Percentiles rank a stretch among this genome's conserved stretches.
phyloP scores from a whole-genome alignment of 2,113 vertebrate genomes.

The Lota lota region DNA sequence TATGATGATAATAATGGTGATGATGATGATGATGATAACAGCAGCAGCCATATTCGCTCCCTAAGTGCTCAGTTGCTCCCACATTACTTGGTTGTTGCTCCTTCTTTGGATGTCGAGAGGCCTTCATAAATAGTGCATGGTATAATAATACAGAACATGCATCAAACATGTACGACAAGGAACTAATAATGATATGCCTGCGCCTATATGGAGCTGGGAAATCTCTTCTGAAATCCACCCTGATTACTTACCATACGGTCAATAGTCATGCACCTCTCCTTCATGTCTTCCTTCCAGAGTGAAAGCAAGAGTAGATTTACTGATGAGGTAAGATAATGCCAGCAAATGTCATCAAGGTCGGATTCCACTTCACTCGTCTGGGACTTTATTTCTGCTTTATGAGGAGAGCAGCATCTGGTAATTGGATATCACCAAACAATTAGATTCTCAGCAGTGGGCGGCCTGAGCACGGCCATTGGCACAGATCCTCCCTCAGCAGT shows the following conservation, averaged over 20 bases:
- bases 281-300: not conserved
- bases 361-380: not conserved
- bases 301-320: not conserved
- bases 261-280: not conserved
- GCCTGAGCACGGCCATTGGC: constrained; percentile 28
- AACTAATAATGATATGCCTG: not conserved
- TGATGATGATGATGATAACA: no score
- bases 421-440: constrained; percentile 48
- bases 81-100: not conserved
- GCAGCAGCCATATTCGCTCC: no score
- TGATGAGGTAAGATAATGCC: not conserved
- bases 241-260: not conserved
- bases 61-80: not conserved
- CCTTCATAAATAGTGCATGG: not conserved
- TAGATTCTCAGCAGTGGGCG: constrained; percentile 44
- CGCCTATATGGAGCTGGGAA: not conserved
- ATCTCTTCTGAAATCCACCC: not conserved
- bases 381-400: constrained; percentile 42
- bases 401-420: constrained; percentile 41
- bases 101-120: not conserved
- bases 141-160: not conserved
- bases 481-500: not conserved
- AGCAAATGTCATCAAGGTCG: not conserved
- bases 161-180: constrained; percentile 1
- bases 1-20: no score